Percentiles rank a stretch among this genome's conserved stretches.
These are phyloP conservation scores for Enteromius afrohamiltoni DNA, from an alignment of 2,797 vertebrate genomes.

Conservation along the genomic window DNA sequence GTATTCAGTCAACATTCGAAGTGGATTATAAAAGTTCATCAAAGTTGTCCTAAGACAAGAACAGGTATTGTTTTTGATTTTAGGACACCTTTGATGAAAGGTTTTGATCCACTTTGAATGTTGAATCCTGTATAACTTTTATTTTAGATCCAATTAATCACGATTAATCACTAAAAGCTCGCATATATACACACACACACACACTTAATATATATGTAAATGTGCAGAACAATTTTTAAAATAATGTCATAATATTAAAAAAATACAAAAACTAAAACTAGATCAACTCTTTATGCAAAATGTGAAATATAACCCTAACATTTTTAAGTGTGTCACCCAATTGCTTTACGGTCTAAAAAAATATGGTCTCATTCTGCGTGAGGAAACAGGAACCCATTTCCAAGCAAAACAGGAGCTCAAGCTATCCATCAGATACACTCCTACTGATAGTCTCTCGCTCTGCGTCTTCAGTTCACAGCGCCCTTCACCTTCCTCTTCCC, in stretches of 20 bases:
- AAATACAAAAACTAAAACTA: not conserved
- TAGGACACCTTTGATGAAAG: no score
- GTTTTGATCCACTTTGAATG: no score
- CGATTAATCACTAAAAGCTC: no score
- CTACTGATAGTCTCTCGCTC: slow-evolving; percentile 52
- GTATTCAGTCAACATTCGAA: no score
- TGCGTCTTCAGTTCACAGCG: slow-evolving; percentile 30
- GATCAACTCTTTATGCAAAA: not conserved
- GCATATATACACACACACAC: no score
- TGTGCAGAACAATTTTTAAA: not conserved
- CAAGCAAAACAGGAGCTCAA: slow-evolving; percentile 74
- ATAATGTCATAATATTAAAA: not conserved
- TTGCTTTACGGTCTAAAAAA: not conserved
- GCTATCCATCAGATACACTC: slow-evolving; percentile 67
- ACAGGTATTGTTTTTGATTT: no score
- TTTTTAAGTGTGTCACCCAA: not conserved
- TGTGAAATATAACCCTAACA: not conserved
- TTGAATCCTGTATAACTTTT: no score
- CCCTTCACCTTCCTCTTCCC: slow-evolving; percentile 34
- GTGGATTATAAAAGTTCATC: no score
- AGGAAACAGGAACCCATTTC: slow-evolving; percentile 57
- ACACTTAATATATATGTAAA: no score
- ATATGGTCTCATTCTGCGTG: slow-evolving; percentile 2
- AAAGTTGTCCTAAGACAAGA: no score
- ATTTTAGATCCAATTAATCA: no score